Evolutionary conservation across 2,888 invertebrate species (phyloP).

Genomic region (Cabera pusaria): DNA sequence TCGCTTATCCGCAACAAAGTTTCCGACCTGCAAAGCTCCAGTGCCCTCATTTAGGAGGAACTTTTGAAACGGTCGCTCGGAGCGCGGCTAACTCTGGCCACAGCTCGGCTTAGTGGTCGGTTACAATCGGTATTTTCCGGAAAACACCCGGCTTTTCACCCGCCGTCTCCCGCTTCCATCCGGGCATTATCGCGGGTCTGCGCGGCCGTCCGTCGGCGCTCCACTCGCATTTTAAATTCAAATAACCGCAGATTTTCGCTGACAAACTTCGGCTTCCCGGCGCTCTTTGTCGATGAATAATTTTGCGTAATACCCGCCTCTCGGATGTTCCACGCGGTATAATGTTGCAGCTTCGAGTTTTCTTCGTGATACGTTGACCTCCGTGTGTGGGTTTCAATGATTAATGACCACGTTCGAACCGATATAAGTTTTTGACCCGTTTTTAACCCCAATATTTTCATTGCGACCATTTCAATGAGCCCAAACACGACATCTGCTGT

Average conservation of each 20-base stretch:
- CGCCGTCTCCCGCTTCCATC: constrained; percentile 35
- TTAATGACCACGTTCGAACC: constrained; percentile 19
- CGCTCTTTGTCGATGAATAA: constrained; percentile 48
- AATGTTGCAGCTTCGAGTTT: constrained; percentile 39
- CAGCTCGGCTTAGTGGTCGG: constrained; percentile 39
- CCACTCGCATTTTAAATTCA: constrained; percentile 61
- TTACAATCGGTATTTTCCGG: constrained; percentile 50
- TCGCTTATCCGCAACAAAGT: constrained; percentile 13
- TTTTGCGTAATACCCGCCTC: constrained; percentile 45
- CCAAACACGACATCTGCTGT: too few relatives aligned
- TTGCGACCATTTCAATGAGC: too few relatives aligned
- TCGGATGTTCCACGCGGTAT: constrained; percentile 34
- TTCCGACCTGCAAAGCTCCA: constrained; percentile 28
- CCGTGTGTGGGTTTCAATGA: constrained; percentile 24
- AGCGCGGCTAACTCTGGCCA: constrained; percentile 46
- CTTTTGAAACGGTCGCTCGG: constrained; percentile 31
- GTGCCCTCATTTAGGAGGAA: constrained; percentile 17
- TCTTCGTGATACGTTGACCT: constrained; percentile 38
- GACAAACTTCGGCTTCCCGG: constrained; percentile 39
- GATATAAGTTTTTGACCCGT: too few relatives aligned
- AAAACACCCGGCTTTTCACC: constrained; percentile 44
- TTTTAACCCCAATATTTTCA: too few relatives aligned
- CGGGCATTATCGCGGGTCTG: constrained; percentile 50
- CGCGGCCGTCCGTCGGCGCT: constrained; percentile 42
- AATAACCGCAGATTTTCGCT: constrained; percentile 51